A percentile compares a stretch with the other conserved stretches of the same genome.
Conservation (phyloP, 2,113 vertebrate species). For the Otus sunia region DNA sequence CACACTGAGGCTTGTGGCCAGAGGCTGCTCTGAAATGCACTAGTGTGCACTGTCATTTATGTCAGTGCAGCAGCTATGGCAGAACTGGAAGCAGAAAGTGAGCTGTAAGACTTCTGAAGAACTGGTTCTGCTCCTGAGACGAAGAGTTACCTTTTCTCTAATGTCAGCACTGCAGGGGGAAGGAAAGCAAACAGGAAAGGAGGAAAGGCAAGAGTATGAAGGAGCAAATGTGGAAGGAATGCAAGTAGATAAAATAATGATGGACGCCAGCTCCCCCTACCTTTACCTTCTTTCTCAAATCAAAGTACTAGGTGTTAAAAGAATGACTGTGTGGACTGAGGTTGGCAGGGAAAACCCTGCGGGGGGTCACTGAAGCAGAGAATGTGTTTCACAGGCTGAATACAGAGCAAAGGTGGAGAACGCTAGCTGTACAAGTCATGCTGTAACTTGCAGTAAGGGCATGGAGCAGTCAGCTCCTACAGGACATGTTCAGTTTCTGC, state of each 20-base stretch:
- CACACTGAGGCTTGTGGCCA: neutral
- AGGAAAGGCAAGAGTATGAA: neutral
- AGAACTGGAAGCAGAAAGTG: neutral
- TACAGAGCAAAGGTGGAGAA: neutral
- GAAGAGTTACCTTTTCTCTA: neutral
- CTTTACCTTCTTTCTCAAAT: neutral
- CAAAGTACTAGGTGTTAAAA: neutral
- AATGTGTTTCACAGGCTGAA: neutral
- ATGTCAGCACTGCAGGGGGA: neutral
- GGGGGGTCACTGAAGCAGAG: neutral
- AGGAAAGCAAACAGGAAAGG: neutral
- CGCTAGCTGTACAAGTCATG: rapidly evolving
- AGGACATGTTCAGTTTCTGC: neutral
- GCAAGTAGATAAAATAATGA: neutral
- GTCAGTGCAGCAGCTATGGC: neutral
- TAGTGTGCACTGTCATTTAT: neutral
- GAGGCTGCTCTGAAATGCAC: rapidly evolving
- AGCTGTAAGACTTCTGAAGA: neutral
- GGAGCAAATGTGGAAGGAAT: neutral
- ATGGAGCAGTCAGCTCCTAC: neutral
- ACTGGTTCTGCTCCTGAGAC: neutral
- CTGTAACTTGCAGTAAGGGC: neutral
- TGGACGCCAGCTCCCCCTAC: neutral
- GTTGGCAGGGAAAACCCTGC: neutral
- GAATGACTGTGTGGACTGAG: neutral